A percentile compares a stretch with the other conserved stretches of the same genome.
phyloP scores from a whole-genome alignment of 2,888 invertebrate genomes.

The Serrognathus titanus region DNA sequence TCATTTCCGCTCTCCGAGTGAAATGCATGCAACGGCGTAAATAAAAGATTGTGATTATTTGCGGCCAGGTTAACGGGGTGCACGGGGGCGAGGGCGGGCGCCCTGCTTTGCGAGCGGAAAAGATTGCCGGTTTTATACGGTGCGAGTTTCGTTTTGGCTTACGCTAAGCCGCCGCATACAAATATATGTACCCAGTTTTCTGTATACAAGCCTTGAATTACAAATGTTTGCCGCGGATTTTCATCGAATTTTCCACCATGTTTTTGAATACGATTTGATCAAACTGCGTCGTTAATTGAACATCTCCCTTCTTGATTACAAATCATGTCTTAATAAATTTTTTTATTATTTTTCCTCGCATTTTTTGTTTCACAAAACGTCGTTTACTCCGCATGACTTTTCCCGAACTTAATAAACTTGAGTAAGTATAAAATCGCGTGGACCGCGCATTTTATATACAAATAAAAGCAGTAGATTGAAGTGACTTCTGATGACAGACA shows the following conservation, averaged over 20 bases:
- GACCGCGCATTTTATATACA: not conserved
- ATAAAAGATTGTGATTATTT: slow-evolving; percentile 26
- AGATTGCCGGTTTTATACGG: slow-evolving; percentile 27
- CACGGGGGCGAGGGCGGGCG: not conserved
- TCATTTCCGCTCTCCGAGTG: slow-evolving; percentile 18
- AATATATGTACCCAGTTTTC: slow-evolving; percentile 5
- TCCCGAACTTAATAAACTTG: not conserved
- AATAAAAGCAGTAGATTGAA: not conserved
- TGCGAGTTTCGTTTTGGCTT: slow-evolving; percentile 27
- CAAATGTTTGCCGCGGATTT: not conserved
- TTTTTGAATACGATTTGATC: too few relatives aligned
- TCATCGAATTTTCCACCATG: too few relatives aligned
- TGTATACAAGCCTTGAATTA: not conserved
- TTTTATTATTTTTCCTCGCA: too few relatives aligned
- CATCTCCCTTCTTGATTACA: too few relatives aligned
- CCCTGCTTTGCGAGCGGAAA: slow-evolving; percentile 23
- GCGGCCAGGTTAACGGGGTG: slow-evolving; percentile 11
- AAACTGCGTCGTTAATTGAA: too few relatives aligned
- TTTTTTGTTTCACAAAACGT: too few relatives aligned
- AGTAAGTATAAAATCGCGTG: not conserved
- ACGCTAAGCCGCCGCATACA: slow-evolving; percentile 29
- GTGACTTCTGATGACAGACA: not conserved
- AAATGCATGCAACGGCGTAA: slow-evolving; percentile 20
- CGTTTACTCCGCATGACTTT: not conserved
- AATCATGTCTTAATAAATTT: too few relatives aligned